Conservation (phyloP, 2,888 invertebrate genomes). For the Melanchra persicariae region DNA sequence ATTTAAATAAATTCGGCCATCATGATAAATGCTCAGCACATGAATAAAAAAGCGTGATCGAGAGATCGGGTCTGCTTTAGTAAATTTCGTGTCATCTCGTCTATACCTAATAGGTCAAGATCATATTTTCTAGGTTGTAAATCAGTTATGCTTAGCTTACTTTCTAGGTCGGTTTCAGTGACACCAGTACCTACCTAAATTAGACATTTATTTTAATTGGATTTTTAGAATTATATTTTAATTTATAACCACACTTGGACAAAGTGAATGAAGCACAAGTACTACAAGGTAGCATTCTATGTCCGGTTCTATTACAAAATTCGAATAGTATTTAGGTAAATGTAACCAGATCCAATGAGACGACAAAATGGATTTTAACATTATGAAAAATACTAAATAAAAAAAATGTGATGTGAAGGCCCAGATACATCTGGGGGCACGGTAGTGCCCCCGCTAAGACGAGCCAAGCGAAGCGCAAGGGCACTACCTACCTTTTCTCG, state of each 20-base stretch:
- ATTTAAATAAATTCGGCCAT: slow-evolving; percentile 3
- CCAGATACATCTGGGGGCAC: too few relatives aligned
- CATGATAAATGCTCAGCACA: background rate
- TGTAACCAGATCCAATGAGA: too few relatives aligned
- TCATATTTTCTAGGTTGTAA: background rate
- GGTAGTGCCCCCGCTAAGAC: too few relatives aligned
- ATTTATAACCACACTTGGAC: background rate
- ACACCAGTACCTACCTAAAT: background rate
- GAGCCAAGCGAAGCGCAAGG: too few relatives aligned
- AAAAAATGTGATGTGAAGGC: too few relatives aligned
- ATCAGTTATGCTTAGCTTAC: background rate
- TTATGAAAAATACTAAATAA: too few relatives aligned
- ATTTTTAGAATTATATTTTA: too few relatives aligned
- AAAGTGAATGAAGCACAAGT: slow-evolving; percentile 2
- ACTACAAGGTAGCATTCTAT: background rate
- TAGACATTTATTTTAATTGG: background rate
- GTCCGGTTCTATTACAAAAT: too few relatives aligned
- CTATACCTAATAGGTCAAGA: background rate
- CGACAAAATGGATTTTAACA: too few relatives aligned
- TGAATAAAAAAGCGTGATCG: background rate
- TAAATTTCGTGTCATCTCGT: background rate
- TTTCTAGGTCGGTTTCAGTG: slow-evolving; percentile 1
- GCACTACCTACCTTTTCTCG: too few relatives aligned
- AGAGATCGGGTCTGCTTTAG: background rate
- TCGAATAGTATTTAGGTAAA: too few relatives aligned